phyloP scores from a whole-genome alignment of 2,888 invertebrate genomes.

The Chirona hameri region DNA sequence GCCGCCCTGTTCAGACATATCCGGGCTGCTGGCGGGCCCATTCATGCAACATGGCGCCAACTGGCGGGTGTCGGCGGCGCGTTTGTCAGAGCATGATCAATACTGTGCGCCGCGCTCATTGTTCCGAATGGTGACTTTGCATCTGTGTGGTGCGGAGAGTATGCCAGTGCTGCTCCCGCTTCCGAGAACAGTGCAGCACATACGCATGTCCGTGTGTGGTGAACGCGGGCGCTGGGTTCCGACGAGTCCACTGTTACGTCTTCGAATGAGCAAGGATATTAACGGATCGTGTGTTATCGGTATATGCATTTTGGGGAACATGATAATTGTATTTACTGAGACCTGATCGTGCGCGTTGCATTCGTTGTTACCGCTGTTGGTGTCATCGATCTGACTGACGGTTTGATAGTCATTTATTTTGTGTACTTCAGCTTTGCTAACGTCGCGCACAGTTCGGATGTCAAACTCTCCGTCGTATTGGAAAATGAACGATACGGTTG shows the following conservation, averaged over 20 bases:
- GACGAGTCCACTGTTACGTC: background rate
- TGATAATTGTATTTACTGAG: background rate
- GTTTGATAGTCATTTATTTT: background rate
- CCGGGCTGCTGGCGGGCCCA: background rate
- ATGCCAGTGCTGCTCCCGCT: background rate
- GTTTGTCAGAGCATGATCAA: background rate
- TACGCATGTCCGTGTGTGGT: background rate
- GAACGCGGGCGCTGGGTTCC: background rate
- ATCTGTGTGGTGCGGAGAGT: background rate
- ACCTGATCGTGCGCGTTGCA: background rate
- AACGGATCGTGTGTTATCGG: background rate
- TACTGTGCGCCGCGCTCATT: background rate
- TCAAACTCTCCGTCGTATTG: background rate
- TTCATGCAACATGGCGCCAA: background rate
- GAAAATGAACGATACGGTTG: background rate
- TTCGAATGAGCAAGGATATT: background rate
- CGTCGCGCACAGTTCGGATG: background rate
- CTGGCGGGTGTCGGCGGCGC: background rate
- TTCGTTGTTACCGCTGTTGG: background rate
- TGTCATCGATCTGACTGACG: background rate
- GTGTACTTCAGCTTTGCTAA: background rate
- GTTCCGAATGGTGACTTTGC: background rate
- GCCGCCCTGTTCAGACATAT: background rate
- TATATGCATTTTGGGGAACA: constrained; percentile 7
- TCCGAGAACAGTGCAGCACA: background rate